Conservation (phyloP, 2,888 invertebrate genomes). For the Agrenia bidenticulata region DNA sequence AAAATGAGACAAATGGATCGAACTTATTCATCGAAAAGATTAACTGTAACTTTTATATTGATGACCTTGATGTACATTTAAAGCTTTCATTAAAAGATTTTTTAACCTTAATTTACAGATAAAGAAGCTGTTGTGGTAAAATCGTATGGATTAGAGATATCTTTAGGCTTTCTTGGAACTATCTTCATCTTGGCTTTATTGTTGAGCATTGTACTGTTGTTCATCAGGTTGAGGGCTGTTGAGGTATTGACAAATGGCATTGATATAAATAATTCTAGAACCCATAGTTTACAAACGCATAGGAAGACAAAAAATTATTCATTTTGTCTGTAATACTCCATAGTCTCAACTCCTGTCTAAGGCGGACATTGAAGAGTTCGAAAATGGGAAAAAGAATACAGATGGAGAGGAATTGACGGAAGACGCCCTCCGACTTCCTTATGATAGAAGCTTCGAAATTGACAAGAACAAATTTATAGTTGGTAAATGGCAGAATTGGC, state of each 20-base stretch:
- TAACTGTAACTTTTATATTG: no score
- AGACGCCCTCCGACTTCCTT: conserved; percentile 15
- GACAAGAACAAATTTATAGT: conserved; percentile 1
- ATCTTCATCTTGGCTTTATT: neutral
- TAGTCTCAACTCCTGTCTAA: conserved; percentile 8
- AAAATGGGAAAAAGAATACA: neutral
- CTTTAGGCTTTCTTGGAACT: neutral
- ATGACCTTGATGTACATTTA: no score
- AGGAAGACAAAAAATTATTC: neutral
- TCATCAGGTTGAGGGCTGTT: neutral
- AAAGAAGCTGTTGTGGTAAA: no score
- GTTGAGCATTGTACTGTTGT: neutral
- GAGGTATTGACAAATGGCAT: no score
- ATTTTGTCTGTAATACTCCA: no score
- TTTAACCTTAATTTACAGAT: no score
- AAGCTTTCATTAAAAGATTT: no score
- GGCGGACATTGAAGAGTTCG: conserved; percentile 11
- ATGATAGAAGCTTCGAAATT: conserved; percentile 11
- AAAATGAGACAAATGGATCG: neutral
- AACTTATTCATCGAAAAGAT: conserved; percentile 12
- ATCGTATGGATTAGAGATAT: no score
- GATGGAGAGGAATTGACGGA: conserved; percentile 1
- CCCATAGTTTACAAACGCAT: no score
- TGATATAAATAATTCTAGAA: neutral
- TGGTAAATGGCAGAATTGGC: neutral